Evolutionary conservation across 2,113 vertebrate genomes (phyloP), one percentile per base, ranked within the genome.

Genomic region (Uropsilus gracilis): DNA sequence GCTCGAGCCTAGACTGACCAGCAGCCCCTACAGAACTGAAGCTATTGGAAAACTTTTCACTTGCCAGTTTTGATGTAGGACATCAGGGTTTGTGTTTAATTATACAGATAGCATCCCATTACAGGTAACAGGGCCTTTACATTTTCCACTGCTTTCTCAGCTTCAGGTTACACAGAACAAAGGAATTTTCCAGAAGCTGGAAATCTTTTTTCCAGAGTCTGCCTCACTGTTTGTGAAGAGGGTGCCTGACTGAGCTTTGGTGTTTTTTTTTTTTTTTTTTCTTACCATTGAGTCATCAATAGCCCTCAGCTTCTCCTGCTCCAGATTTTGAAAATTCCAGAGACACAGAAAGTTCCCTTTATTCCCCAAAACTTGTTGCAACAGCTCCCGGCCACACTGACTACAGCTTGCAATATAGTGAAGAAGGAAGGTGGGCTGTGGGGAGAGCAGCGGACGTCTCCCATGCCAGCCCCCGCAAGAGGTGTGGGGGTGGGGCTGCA

Each of bases 141-240:
- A 72, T 66, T 94, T 95, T 96, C 95, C 92, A 94, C n/a, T 37
- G 20, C 39, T 86, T 83, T n/a, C 20, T 37, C n/a, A 57, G 53
- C 42, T 86, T 96, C 77, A 28, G 37, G 48, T 91, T 94, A 95
- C 89, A 94, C 75, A 69, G 12, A 95, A 55, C 48, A 87, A 87
- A 34, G 64, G 71, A 82, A 87, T 81, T 93, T 95, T 96, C 84
- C 95, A 89, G 91, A 94, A 93, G 75, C 18, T 39, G 42, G 83
- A 42, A 64, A 61, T 64, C 50, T 28, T 80, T 84, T 95, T 71
- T 76, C 86, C 87, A 71, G 34, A 46, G 44, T 22, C 48, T 77
- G 73, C 8, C 42, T 59, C 76, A 10, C 37, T 71, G 37, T 85
- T 59, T 68, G 8, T 34, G 44, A 91, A n/a, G 66, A 93, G 48